These are phyloP conservation scores for Panopea generosa DNA, from an alignment of 2,888 invertebrate species.

Conservation along the genomic window DNA sequence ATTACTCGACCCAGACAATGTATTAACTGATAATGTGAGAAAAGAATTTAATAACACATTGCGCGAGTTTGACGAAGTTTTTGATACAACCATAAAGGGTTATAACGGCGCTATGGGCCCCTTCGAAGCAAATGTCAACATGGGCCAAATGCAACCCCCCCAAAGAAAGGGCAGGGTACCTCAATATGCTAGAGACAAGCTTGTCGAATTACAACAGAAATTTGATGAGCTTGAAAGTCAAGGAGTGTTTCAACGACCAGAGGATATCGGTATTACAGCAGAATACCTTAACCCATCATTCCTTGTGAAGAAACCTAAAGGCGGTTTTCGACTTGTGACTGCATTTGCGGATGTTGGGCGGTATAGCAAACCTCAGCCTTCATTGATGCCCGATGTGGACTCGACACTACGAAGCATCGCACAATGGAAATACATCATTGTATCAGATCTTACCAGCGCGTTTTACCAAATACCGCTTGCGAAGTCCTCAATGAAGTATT, in stretches of 20 bases:
- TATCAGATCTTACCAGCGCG: conserved; percentile 58
- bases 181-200: conserved; percentile 63
- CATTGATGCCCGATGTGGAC: conserved; percentile 51
- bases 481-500: conserved; percentile 48
- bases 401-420: too few relatives aligned
- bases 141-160: conserved; percentile 67
- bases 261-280: conserved; percentile 45
- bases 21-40: too few relatives aligned
- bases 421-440: conserved; percentile 63
- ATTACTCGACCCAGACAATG: too few relatives aligned
- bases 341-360: conserved; percentile 62
- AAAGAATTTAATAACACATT: too few relatives aligned
- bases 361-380: conserved; percentile 65
- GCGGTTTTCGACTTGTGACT: conserved; percentile 63
- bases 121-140: conserved; percentile 57
- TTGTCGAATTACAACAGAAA: too few relatives aligned
- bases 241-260: conserved; percentile 60
- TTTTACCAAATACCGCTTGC: conserved; percentile 65
- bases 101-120: conserved; percentile 61
- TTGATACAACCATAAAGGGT: conserved; percentile 47
- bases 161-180: conserved; percentile 67
- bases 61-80: too few relatives aligned
- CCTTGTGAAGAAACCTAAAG: conserved; percentile 60
- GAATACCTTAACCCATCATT: conserved; percentile 72
- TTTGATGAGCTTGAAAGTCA: conserved; percentile 62